Evolutionary conservation across 2,888 invertebrate species (phyloP).

Genomic region (Cerastis rubricosa): DNA sequence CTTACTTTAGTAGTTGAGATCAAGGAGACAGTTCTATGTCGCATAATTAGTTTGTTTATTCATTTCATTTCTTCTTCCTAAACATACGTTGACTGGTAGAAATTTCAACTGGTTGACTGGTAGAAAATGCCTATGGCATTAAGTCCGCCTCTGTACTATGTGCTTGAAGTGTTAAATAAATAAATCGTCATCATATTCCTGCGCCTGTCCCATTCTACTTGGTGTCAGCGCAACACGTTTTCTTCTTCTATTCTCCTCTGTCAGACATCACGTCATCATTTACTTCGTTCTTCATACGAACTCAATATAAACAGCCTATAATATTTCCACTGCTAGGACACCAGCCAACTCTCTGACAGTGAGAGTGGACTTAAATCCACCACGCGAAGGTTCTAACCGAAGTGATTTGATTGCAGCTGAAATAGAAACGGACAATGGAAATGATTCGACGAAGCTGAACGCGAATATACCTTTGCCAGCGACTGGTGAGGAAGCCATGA

Average conservation of each 20-base stretch:
- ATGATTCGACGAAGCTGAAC: conserved; percentile 83
- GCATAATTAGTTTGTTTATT: background rate
- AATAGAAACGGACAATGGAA: conserved; percentile 79
- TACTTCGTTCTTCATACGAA: background rate
- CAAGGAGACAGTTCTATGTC: background rate
- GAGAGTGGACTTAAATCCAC: too few relatives aligned
- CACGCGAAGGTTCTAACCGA: background rate
- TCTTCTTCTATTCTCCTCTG: background rate
- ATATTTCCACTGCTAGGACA: background rate
- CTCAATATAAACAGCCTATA: background rate
- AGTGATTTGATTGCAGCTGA: conserved; percentile 70
- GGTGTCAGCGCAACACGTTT: background rate
- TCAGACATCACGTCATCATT: background rate
- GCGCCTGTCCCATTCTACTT: background rate
- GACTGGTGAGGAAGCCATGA: conserved; percentile 98
- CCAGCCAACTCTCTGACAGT: background rate
- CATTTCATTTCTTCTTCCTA: background rate
- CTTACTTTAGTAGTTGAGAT: background rate
- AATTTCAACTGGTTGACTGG: too few relatives aligned
- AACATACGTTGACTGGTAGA: too few relatives aligned
- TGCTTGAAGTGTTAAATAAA: too few relatives aligned
- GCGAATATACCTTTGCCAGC: conserved; percentile 95
- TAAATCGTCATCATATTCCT: background rate
- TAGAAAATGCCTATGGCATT: too few relatives aligned
- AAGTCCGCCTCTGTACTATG: too few relatives aligned